Conservation (phyloP, 37 sponge, comb jelly and placozoan species). For the Corticium candelabrum region DNA sequence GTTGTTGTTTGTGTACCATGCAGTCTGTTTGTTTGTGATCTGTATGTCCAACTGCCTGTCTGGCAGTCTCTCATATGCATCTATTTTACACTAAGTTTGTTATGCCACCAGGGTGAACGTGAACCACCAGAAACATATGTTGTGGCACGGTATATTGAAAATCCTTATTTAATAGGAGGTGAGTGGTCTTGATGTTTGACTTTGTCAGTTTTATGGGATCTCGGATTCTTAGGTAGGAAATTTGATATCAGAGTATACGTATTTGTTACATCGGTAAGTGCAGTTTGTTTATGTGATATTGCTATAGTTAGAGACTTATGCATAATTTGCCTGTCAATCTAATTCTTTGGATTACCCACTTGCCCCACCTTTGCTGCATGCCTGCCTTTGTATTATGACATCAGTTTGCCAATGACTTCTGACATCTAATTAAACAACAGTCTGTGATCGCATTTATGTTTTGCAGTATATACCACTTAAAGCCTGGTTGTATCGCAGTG, state of each 20-base stretch:
- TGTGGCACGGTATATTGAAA: constrained; percentile 91
- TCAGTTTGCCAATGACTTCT: neutral
- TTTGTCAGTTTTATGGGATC: too few species aligned
- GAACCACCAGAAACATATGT: constrained; percentile 97
- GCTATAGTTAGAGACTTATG: neutral
- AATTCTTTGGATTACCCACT: too few species aligned
- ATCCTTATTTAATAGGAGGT: constrained; percentile 83
- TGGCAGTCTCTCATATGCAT: too few species aligned
- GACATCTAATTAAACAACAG: neutral
- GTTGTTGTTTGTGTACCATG: too few species aligned
- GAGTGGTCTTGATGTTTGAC: neutral
- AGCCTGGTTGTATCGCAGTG: constrained; percentile 91
- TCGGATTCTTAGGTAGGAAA: constrained; percentile 73
- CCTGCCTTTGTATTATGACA: too few species aligned
- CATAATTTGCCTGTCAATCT: neutral
- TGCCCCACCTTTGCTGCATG: too few species aligned
- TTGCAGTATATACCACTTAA: constrained; percentile 75
- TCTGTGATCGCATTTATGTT: neutral
- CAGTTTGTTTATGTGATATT: constrained; percentile 5
- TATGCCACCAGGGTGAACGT: too few species aligned
- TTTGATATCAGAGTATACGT: constrained; percentile 95
- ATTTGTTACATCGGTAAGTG: constrained; percentile 60
- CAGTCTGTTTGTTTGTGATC: too few species aligned
- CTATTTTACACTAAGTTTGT: too few species aligned
- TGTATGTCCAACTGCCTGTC: too few species aligned